Evolutionary conservation across 2,797 vertebrate species (phyloP).

Genomic region (Carcharodon carcharias): DNA sequence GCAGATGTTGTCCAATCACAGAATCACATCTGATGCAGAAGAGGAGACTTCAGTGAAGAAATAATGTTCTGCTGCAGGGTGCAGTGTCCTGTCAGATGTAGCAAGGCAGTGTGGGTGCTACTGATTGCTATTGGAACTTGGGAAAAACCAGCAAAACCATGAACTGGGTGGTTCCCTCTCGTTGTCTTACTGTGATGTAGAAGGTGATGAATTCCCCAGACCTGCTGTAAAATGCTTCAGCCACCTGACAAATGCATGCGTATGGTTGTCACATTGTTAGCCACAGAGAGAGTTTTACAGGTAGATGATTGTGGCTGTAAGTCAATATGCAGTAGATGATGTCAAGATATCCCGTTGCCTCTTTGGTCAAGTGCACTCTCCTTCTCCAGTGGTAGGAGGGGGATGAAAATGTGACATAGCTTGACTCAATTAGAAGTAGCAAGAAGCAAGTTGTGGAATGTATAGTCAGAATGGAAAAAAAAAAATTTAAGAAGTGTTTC

Average conservation of each 20-base stretch:
- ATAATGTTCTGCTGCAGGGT: background rate
- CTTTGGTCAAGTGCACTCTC: background rate
- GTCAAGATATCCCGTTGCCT: background rate
- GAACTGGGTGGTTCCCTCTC: background rate
- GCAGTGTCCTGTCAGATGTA: background rate
- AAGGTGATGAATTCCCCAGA: background rate
- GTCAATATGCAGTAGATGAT: background rate
- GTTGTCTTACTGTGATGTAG: background rate
- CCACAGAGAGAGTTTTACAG: too few relatives aligned
- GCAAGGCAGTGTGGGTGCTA: background rate
- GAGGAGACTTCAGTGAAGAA: background rate
- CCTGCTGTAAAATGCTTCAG: background rate
- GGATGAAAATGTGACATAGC: too few relatives aligned
- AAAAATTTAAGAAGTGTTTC: background rate
- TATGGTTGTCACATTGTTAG: too few relatives aligned
- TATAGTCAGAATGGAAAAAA: background rate
- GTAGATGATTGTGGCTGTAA: too few relatives aligned
- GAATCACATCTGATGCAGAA: too few relatives aligned
- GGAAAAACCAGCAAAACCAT: background rate
- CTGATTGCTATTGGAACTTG: background rate
- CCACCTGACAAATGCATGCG: background rate
- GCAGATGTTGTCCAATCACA: too few relatives aligned
- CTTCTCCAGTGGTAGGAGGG: too few relatives aligned
- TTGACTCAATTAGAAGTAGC: background rate
- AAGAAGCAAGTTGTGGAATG: background rate